Evolutionary conservation across 2,113 vertebrate genomes (phyloP), one percentile per base, ranked within the genome.

Genomic region (Artemisiospiza belli): DNA sequence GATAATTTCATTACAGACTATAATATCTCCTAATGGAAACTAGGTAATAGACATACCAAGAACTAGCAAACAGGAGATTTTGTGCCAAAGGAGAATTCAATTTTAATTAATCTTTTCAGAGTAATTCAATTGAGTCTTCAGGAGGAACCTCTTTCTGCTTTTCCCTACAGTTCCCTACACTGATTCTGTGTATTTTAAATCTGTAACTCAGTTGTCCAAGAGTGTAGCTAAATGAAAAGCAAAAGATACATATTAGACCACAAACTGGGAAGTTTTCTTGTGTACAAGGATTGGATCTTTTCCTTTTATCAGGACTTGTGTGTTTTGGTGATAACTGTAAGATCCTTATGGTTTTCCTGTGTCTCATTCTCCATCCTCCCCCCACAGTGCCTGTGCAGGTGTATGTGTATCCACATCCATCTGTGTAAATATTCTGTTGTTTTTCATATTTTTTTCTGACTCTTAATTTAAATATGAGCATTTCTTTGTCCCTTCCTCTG

Each of bases 71-170:
- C 92, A 95, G 95, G 93, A 85, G n/a, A 93, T 90, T 97, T 96
- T 89, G 83, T 96, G 94, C 97, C 97, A 95, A 96, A 97, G 96
- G 96, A 95, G 93, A 96, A 96, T 94, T 97, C 87, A 77, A 81
- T 97, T 98, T 97, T 96, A 97, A 98, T 98, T 97, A 97, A 97
- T 97, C 96, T 98, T 94, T 95, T 95, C 95, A 37, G 84, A 94
- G 55, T 82, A 94, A 96, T 96, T 94, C 96, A 97, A 95, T 70
- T 95, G 96, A 96, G 93, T 94, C 87, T 96, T 97, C 92, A 77
- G 75, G 11, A 62, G 81, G 44, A 96, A 94, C 89, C 82, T 64
- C 12, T 72, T 95, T 44, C 24, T 95, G 61, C 75, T 91, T 93
- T 75, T 67, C 79, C 49, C 74, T 55, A 19, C 33, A 74, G 72